Percentiles rank a stretch among this genome's conserved stretches.
Conservation (phyloP, 2,797 vertebrate species). For the Microcaecilia unicolor region DNA sequence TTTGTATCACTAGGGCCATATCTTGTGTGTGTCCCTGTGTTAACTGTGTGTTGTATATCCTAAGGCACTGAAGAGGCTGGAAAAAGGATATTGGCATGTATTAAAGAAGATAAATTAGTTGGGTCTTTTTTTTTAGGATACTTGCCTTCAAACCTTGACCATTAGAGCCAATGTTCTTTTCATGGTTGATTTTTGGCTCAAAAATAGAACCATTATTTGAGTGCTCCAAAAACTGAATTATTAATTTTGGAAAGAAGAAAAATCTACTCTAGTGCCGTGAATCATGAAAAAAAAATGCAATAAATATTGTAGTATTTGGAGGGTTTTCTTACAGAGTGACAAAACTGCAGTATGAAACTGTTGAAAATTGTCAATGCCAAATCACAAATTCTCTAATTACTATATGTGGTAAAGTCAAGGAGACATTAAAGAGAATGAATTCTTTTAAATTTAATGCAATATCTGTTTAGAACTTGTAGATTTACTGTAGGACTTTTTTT, state of each 20-base stretch:
- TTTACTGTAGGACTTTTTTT: constrained; percentile 13
- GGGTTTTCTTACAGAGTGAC: constrained; percentile 43
- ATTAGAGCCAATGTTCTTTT: constrained; percentile 49
- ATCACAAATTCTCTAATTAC: constrained; percentile 20
- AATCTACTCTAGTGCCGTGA: constrained; percentile 10
- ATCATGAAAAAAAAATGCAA: constrained; percentile 41
- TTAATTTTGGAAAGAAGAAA: constrained; percentile 5
- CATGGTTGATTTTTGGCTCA: constrained; percentile 19
- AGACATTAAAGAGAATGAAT: constrained; percentile 13
- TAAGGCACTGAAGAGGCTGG: constrained; percentile 44
- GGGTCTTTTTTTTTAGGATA: constrained; percentile 41
- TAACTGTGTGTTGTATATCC: constrained; percentile 50
- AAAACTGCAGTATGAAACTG: constrained; percentile 9
- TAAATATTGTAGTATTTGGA: constrained; percentile 54
- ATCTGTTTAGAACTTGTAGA: constrained; percentile 9
- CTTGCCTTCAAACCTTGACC: constrained; percentile 95
- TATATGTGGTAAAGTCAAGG: constrained; percentile 1
- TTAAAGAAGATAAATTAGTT: constrained; percentile 32
- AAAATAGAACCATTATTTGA: constrained; percentile 5
- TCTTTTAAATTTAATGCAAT: neutral
- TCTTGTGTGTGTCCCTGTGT: constrained; percentile 32
- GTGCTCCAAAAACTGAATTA: constrained; percentile 12
- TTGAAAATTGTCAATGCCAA: constrained; percentile 31
- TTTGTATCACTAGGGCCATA: constrained; percentile 39
- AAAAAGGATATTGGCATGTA: constrained; percentile 27